Evolutionary conservation across 2,888 invertebrate species (phyloP).

Genomic region (Orchesellides sinensis): DNA sequence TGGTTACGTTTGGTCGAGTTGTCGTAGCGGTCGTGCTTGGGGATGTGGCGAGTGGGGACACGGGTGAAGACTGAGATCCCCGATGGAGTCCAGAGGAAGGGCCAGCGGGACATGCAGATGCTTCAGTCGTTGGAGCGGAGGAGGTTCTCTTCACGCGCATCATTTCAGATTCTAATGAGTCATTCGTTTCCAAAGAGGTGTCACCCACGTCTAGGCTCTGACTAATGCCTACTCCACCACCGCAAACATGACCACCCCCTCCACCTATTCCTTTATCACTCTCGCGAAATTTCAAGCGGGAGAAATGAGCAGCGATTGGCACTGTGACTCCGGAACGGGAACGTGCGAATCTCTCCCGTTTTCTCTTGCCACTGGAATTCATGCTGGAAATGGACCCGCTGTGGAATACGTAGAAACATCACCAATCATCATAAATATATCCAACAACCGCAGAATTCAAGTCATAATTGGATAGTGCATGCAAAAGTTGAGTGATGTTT

Average conservation of each 20-base stretch:
- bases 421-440: neutral
- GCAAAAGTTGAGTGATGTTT: neutral
- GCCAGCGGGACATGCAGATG: neutral
- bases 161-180: conserved; percentile 70
- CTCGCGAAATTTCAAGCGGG: conserved; percentile 71
- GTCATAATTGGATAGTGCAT: too few relatives aligned
- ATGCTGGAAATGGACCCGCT: conserved; percentile 72
- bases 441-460: neutral
- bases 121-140: conserved; percentile 69
- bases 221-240: conserved; percentile 61
- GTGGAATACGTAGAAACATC: conserved; percentile 3
- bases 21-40: neutral
- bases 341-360: conserved; percentile 73
- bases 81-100: conserved; percentile 1
- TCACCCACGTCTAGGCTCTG: conserved; percentile 73
- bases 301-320: conserved; percentile 66
- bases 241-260: neutral
- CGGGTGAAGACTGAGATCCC: conserved; percentile 46
- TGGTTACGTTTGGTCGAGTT: conserved; percentile 46
- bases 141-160: conserved; percentile 70
- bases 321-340: conserved; percentile 71
- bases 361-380: conserved; percentile 71
- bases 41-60: conserved; percentile 25
- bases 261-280: conserved; percentile 62
- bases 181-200: conserved; percentile 65